Base-by-base conservation (phyloP, 2,113 vertebrate genomes). In the Marmota flaviventris region DNA sequence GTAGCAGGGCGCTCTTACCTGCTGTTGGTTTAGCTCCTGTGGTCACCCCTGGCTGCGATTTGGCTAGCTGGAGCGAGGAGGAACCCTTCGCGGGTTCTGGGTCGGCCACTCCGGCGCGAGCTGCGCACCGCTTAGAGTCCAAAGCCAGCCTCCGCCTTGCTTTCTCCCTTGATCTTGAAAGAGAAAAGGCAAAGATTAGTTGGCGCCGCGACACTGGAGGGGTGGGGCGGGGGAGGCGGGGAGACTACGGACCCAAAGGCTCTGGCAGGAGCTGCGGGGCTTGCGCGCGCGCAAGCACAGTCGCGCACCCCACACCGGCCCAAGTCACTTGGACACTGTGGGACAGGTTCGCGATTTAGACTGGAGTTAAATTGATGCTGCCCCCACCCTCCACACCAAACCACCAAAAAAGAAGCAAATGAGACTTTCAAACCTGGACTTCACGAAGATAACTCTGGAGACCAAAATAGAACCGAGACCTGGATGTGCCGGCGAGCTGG, bases 121-220 rank as follows among this genome's bases (percentile, higher is more conserved):
- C 96, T 86, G 97, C 58, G 45, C 53, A 24, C 86, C 1, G 97
- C 72, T 98, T 95, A 97, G 97, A 86, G 96, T 98, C 97, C 95
- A 4, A 76, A 37, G 94, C 88, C 97, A 72, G 96, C 84, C 0
- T 92, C 98, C 76, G 84, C 97, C 96, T 98, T 93, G 87, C 96
- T 92, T 87, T 97, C 98, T 98, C 97, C 98, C 98, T 98, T 97
- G 95, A 98, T 98, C 98, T 98, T 98, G 98, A 89, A 53, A 85
- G 85, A 93, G 97, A 92, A 96, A 95, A 84, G 81, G 93, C 25
- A 97, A 96, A 93, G 95, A 98, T 97, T 96, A 95, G 97, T 98
- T 73, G 97, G 93, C 77, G 89, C 96, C 48, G 86, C 78, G 97
- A 45, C 96, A 94, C 96, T 27, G 32, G 34, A 82, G 90, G 82